phyloP scores from a whole-genome alignment of 2,113 vertebrate genomes.

The Hylia prasina region DNA sequence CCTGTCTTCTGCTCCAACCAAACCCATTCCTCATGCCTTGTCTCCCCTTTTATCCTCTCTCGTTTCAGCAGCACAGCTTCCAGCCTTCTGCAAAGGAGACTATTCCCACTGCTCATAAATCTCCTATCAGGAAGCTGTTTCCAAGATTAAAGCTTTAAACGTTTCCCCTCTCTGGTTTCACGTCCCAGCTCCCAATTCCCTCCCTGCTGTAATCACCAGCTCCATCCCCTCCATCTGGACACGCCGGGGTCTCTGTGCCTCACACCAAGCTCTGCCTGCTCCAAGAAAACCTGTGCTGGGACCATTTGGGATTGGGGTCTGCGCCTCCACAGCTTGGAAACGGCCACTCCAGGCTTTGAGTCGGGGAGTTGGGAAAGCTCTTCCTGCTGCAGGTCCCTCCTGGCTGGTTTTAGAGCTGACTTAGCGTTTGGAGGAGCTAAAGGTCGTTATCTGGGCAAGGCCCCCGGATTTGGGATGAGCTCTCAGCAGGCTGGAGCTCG shows the following conservation, averaged over 20 bases:
- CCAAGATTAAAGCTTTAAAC: conserved; percentile 46
- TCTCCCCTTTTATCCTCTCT: background rate
- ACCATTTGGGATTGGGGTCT: background rate
- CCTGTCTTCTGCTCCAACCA: background rate
- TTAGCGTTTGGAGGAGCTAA: background rate
- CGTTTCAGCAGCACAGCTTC: background rate
- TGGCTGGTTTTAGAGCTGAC: background rate
- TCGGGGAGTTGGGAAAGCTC: background rate
- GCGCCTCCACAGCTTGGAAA: background rate
- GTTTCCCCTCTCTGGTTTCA: conserved; percentile 47
- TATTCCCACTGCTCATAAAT: conserved; percentile 53
- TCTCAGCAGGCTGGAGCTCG: background rate
- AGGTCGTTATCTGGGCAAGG: conserved; percentile 15
- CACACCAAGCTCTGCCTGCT: background rate
- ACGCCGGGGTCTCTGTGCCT: background rate
- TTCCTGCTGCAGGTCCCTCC: background rate
- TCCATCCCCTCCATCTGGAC: background rate
- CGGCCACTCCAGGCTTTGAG: background rate
- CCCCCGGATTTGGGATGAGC: background rate
- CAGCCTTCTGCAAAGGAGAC: conserved; percentile 9
- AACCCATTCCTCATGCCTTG: background rate
- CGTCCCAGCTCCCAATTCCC: background rate
- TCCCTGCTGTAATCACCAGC: background rate
- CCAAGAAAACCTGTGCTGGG: background rate
- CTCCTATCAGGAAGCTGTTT: conserved; percentile 53